Evolutionary conservation across 2,113 vertebrate genomes (phyloP).

Genomic region (Pogona vitticeps): DNA sequence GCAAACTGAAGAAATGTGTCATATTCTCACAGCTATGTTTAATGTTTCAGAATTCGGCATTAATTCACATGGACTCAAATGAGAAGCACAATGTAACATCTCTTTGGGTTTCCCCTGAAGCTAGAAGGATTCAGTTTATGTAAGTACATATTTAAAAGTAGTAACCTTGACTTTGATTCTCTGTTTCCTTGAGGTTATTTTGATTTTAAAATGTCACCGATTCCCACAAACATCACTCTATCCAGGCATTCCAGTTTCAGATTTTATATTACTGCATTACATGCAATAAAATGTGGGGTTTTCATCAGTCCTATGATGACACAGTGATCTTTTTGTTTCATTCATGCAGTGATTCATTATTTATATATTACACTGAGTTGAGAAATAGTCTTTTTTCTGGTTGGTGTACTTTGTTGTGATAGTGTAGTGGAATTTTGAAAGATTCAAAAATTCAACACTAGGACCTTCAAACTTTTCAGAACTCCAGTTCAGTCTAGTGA

Average conservation of each 20-base stretch:
- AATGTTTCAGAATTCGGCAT: constrained; percentile 32
- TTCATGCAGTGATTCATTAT: not conserved
- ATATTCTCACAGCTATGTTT: not conserved
- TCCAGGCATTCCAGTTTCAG: not conserved
- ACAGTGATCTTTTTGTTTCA: not conserved
- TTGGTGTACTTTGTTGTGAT: not conserved
- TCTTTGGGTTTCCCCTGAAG: constrained; percentile 14
- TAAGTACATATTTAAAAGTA: constrained; percentile 1
- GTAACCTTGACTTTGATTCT: not conserved
- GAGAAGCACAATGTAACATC: constrained; percentile 13
- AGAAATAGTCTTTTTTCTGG: not conserved
- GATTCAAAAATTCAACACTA: not conserved
- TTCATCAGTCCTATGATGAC: not conserved
- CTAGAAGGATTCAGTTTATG: constrained; percentile 29
- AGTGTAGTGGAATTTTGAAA: not conserved
- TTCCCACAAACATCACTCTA: not conserved
- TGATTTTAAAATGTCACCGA: not conserved
- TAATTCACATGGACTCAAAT: constrained; percentile 16
- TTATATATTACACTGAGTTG: not conserved
- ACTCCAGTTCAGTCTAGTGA: not conserved
- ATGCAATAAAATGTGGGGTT: not conserved
- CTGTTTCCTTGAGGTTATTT: not conserved
- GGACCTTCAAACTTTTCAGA: no score
- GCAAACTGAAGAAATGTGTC: not conserved
- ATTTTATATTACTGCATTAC: not conserved